Base-by-base conservation (phyloP, 2,888 invertebrate genomes). In the Megamerina dolium region DNA sequence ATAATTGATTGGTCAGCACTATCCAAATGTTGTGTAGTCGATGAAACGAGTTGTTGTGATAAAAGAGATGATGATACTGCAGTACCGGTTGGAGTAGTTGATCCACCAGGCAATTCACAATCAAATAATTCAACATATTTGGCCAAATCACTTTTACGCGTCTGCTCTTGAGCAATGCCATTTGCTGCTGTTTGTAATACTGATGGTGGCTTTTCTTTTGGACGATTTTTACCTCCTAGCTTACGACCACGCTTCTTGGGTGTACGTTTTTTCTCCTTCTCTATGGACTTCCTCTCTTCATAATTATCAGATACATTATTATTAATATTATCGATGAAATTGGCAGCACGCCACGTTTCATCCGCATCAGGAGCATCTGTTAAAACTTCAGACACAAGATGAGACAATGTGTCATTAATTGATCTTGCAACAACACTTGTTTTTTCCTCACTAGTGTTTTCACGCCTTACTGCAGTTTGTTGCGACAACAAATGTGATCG, bases 101-200 rank as follows among this genome's bases (percentile, higher is more conserved):
- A 53, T n/a, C n/a, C n/a, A 10, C 51, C 53, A 4, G 48, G 42
- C 18, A 46, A 37, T 13, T 50, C 50, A 23, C 53, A 53, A 27
- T 49, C 50, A 45, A 59, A 59, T 39, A 52, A 47, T 41, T 59
- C 58, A 8, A 59, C 58, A 37, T 58, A 59, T 29, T 53, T 53
- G 9, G 58, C 59, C n/a, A 59, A 44, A 39, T 58, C 57, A 27
- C 59, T 58, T 40, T 59, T 59, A 5, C 46, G 14, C 1, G 17
- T 2, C 13, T 12, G 20, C 5, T 2, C 4, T 21, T 18, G 23
- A 16, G 20, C 23, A 8, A 8, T 2, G 13, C 2, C 8, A 16
- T 3, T 33, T n/a, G 29, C 21, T 38, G 35, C 31, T 23, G 26
- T n/a, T n/a, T n/a, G n/a, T n/a, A n/a, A n/a, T n/a, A n/a, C n/a